Evolutionary conservation across 2,113 vertebrate genomes (phyloP).

Genomic region (Argyrosomus japonicus): DNA sequence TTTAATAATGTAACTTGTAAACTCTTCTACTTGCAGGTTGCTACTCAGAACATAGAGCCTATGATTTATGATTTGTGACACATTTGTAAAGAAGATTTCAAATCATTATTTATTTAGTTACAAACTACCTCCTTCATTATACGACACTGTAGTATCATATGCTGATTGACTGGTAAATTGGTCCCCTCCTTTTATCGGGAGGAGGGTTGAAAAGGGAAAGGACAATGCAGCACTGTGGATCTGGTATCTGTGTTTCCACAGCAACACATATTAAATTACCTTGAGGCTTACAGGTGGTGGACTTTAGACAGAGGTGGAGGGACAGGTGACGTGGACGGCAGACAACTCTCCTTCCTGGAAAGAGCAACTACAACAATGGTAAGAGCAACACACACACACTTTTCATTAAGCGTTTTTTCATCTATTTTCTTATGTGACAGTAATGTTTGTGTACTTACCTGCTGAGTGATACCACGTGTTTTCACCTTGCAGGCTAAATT

Average conservation of each 20-base stretch:
- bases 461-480: not conserved
- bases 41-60: not conserved
- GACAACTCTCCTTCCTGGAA: constrained; percentile 60
- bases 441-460: not conserved
- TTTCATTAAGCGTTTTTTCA: not conserved
- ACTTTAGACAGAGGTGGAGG: constrained; percentile 77
- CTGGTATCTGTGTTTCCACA: constrained; percentile 74
- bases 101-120: not conserved
- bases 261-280: constrained; percentile 76
- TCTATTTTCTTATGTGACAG: not conserved
- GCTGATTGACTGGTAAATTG: not conserved
- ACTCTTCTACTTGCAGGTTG: no score
- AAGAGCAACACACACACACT: constrained; percentile 6
- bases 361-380: constrained; percentile 66
- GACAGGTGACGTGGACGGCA: constrained; percentile 47
- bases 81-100: not conserved
- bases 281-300: constrained; percentile 48
- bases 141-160: not conserved
- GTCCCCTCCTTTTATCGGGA: not conserved
- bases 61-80: not conserved
- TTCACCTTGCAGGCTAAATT: constrained; percentile 81
- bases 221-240: constrained; percentile 31
- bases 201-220: constrained; percentile 40
- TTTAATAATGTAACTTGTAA: no score
- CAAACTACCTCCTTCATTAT: not conserved